Base-by-base conservation (phyloP, 1,140 invertebrate genomes). In the Neuroterus valhalla region DNA sequence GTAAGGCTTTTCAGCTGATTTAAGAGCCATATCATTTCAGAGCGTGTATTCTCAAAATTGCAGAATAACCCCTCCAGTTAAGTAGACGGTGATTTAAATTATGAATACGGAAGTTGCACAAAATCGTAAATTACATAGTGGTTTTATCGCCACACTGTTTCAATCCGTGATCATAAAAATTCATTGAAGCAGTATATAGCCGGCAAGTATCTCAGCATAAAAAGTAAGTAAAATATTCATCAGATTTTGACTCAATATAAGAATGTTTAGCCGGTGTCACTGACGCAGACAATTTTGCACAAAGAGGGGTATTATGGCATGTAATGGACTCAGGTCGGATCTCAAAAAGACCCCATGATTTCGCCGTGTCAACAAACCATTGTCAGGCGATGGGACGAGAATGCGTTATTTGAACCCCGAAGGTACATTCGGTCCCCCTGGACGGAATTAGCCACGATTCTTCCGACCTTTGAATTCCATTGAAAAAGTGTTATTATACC, bases 361-460 rank as follows among this genome's bases (percentile, higher is more conserved):
- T 15, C 23, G 23, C 12, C 52, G 55, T 62, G 26, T 38, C 55
- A 62, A 62, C 26, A 62, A 23, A 31, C 26, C 21, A 62, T 62
- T 62, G 55, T n/a, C n/a, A n/a, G n/a, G n/a, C n/a, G 23, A 62
- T 31, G 31, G 21, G 31, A 62, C 31, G 52, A 55, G 52, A 55
- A 55, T 14, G 26, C 15, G 14, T 62, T 26, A 62, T 31, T 62
- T 23, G 55, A 62, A 31, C 23, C 50, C 21, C 26, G 4, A 15
- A 55, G 52, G 23, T 55, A 31, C 52, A 21, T 31, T 52, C 5
- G 3, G 26, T n/a, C 55, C 31, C 31, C 31, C 31, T 31, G 21
- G 11, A 23, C 55, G 55, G 31, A 62, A 62, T 62, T 62, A n/a
- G 55, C 55, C 55, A 62, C 23, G 31, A 62, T 26, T 31, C 55